Evolutionary conservation across 2,797 vertebrate species (phyloP), one percentile per base, ranked within the genome.

Genomic region (Centropyge bicolor): DNA sequence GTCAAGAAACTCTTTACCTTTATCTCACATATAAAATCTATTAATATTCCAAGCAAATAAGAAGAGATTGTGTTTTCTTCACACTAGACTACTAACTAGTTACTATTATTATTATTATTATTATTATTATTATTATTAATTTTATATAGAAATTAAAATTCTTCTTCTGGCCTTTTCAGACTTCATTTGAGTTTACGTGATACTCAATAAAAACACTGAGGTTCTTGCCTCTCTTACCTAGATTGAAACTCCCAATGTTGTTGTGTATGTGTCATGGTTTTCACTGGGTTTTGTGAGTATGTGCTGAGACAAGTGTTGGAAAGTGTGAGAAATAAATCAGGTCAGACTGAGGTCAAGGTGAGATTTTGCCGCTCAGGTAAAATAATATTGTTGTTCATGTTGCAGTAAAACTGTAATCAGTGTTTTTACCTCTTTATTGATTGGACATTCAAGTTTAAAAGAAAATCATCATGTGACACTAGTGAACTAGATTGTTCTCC

Each of bases 321-420:
- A 40, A 60, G 36, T 31, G 51, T 65, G 38, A 52, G 45, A 70
- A 31, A 13, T 31, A 24, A 45, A 64, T 65, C 46, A 55, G 35
- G 45, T 59, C 48, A 75, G 20, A 81, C 43, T 12, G 40, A 68
- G 62, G 49, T 76, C 70, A 70, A 24, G 62, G 51, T 49, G 36
- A 59, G 35, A 52, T 6, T 5, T 45, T 35, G 40, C 55, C 36
- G 64, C 69, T 74, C 41, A 52, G 57, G 35, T 51, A 64, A 8
- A 72, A 46, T 9, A 24, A 2, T 48, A n/a, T 31, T 64, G 31
- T 35, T 70, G 10, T 24, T 64, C 5, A 56, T n/a, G 20, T 41
- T 2, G 17, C 46, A 5, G 43, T 17, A 48, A 6, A 20, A 22
- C n/a, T 10, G 12, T n/a, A 24, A 13, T 24, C 5, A 20, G 73